Evolutionary conservation across 2,797 vertebrate species (phyloP).

Genomic region (Lithobates pipiens): DNA sequence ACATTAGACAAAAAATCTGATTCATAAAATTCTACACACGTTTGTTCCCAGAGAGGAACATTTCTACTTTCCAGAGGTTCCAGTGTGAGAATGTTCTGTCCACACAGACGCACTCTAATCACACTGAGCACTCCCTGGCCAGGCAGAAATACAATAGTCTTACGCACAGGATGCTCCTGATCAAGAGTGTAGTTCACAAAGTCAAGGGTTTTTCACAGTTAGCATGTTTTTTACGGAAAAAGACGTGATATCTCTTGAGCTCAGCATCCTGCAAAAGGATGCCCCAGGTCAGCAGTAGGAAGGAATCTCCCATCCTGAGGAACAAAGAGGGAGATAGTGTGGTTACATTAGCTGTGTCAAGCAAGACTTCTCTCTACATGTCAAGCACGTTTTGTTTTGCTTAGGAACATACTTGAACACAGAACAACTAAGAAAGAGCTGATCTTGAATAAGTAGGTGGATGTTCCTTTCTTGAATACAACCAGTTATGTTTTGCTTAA

Average conservation of each 20-base stretch:
- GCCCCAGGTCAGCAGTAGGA: conserved; percentile 73
- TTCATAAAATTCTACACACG: too few species aligned
- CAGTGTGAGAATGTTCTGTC: conserved; percentile 29
- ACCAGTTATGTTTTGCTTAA: too few species aligned
- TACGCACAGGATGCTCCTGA: conserved; percentile 77
- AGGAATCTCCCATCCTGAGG: conserved; percentile 82
- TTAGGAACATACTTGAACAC: neutral
- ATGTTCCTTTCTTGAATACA: too few species aligned
- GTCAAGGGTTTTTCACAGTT: conserved; percentile 57
- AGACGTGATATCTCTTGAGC: conserved; percentile 70
- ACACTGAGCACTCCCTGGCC: conserved; percentile 10
- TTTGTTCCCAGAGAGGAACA: too few species aligned
- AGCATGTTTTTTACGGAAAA: conserved; percentile 67
- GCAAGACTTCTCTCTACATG: conserved; percentile 67
- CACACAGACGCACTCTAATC: conserved; percentile 30
- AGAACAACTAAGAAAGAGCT: neutral
- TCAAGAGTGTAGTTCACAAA: conserved; percentile 67
- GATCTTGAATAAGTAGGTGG: too few species aligned
- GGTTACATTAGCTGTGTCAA: conserved; percentile 63
- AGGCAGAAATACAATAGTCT: conserved; percentile 74
- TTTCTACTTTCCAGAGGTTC: neutral
- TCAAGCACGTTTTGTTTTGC: conserved; percentile 8
- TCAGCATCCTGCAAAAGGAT: conserved; percentile 82
- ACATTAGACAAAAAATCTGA: too few species aligned
- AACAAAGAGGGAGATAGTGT: conserved; percentile 76